Base-by-base conservation (phyloP, 2,113 vertebrate species). In the Burhinus oedicnemus region DNA sequence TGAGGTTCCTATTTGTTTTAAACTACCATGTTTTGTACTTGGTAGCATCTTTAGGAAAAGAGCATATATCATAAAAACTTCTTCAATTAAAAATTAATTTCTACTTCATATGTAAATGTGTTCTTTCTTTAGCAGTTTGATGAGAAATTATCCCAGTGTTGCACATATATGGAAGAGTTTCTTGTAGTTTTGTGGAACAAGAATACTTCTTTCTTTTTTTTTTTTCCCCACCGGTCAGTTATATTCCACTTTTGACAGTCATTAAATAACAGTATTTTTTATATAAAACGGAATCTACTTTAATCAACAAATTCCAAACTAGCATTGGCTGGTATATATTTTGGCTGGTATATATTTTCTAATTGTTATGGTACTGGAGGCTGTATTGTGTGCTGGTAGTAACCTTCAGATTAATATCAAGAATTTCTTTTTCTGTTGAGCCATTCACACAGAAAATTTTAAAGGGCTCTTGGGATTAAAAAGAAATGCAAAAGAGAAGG, bases 221-320 rank as follows among this genome's bases (percentile, higher is more conserved):
- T 44, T 15, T 44, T 44, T 23, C 8, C 3, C 0, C 5, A 7
- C 14, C 1, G 9, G 36, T 25, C 7, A 10, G 9, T 36, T 68
- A 23, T 32, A 62, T 8, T 75, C 8, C 12, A 8, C 25, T 68
- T 80, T 65, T 81, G 18, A 1, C 40, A 83, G 42, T 42, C 27
- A 36, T 60, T 74, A 54, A 69, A 74, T 57, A 49, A 29, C 8
- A 76, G 23, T 20, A 5, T 16, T 75, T 86, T 93, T 84, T 14
- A 8, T 44, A 20, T 74, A 58, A 85, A 60, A 87, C 3, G 20
- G 7, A 3, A 57, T 27, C 13, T 45, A 22, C 15, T 68, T 69
- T 45, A 71, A 8, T 65, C 88, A 18, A 68, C 23, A 75, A 51
- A 77, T 66, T 82, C 42, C 25, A 66, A 44, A 57, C 12, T 72